phyloP scores from a whole-genome alignment of 1,140 invertebrate genomes.

The Pinna nobilis region DNA sequence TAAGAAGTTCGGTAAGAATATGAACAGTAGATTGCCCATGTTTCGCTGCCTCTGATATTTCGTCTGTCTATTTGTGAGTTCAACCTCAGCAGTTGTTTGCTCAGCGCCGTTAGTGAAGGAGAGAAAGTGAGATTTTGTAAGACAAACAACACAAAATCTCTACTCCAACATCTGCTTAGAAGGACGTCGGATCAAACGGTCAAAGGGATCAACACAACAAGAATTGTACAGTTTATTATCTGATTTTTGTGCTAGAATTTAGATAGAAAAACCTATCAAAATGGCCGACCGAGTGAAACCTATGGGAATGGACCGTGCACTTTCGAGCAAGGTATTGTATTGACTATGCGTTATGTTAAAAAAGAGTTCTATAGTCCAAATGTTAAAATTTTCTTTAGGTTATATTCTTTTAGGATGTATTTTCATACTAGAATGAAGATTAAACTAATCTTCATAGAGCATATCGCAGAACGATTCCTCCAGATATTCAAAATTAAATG shows the following conservation, averaged over 20 bases:
- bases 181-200: conserved; percentile 10
- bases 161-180: conserved; percentile 6
- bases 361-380: neutral
- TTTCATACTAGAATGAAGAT: neutral
- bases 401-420: conserved; percentile 4
- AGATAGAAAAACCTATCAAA: conserved; percentile 30
- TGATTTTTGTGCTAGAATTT: neutral
- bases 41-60: neutral
- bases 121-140: neutral
- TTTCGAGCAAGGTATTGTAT: conserved; percentile 51
- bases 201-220: neutral
- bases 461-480: too few species aligned
- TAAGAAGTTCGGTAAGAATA: neutral
- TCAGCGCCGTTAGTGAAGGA: conserved; percentile 6
- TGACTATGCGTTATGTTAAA: neutral
- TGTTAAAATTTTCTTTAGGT: neutral
- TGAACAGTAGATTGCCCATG: neutral
- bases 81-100: conserved; percentile 11
- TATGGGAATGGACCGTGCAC: conserved; percentile 58
- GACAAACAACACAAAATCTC: neutral
- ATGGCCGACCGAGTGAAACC: conserved; percentile 52
- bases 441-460: neutral
- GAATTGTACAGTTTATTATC: neutral
- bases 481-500: too few species aligned
- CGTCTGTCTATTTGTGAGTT: conserved; percentile 17